phyloP scores from a whole-genome alignment of 2,797 vertebrate genomes.

The Chelonia mydas region DNA sequence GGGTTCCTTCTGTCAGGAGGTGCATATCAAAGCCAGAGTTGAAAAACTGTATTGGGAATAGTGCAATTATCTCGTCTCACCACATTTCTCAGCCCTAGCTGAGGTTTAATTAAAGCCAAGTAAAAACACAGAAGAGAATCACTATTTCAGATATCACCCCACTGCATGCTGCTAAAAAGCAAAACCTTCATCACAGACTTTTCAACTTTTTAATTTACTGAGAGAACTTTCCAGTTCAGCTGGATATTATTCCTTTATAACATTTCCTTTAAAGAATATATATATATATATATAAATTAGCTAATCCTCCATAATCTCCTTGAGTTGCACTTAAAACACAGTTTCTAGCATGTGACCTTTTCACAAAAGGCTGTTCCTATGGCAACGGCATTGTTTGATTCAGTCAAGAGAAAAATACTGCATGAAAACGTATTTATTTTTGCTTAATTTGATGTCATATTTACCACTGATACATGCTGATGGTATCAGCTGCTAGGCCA shows the following conservation, averaged over 20 bases:
- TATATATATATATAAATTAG: constrained; percentile 59
- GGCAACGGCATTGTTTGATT: constrained; percentile 88
- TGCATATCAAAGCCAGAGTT: constrained; percentile 73
- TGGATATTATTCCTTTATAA: constrained; percentile 66
- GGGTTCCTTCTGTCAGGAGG: constrained; percentile 68
- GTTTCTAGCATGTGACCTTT: constrained; percentile 94
- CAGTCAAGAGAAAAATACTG: constrained; percentile 76
- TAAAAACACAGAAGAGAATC: constrained; percentile 81
- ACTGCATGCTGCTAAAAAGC: constrained; percentile 51
- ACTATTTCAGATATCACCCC: constrained; percentile 77
- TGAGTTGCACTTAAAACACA: constrained; percentile 89
- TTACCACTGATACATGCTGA: constrained; percentile 60
- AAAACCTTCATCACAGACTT: constrained; percentile 64
- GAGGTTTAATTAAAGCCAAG: constrained; percentile 88
- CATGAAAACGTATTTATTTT: constrained; percentile 78
- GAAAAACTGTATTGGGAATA: constrained; percentile 79
- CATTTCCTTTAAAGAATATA: constrained; percentile 71
- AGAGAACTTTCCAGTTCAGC: constrained; percentile 68
- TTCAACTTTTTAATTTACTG: constrained; percentile 71
- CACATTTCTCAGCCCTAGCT: constrained; percentile 84
- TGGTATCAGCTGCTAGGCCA: neutral
- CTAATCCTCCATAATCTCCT: constrained; percentile 86
- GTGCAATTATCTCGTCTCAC: constrained; percentile 83
- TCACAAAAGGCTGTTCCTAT: constrained; percentile 95
- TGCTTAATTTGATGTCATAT: constrained; percentile 71